These are phyloP conservation scores for Tetanocera ferruginea DNA, from an alignment of 2,888 invertebrate genomes.

Conservation along the genomic window DNA sequence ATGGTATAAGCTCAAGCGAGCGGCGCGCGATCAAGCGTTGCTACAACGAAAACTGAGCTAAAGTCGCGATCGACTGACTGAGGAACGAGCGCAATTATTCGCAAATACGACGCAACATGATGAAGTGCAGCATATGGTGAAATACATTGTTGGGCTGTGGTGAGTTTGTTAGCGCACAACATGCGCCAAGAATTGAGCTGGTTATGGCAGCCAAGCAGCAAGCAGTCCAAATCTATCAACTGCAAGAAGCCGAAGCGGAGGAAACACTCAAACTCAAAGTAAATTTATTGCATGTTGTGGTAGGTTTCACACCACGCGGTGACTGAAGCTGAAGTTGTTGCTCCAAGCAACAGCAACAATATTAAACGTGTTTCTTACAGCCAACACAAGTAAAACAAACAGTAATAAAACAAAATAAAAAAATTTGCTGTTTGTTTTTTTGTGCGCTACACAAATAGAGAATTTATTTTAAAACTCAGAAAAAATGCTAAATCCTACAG, in stretches of 20 bases:
- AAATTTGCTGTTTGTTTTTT: no score
- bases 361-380: not conserved
- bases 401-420: no score
- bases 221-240: not conserved
- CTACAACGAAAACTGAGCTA: conserved; percentile 41
- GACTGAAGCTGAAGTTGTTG: not conserved
- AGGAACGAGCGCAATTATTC: conserved; percentile 41
- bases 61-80: conserved; percentile 55
- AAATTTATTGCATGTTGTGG: conserved; percentile 44
- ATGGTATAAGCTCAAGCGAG: not conserved
- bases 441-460: no score
- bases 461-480: no score
- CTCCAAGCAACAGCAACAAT: not conserved
- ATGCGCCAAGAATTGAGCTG: not conserved
- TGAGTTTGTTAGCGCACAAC: not conserved
- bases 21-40: not conserved
- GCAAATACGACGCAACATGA: conserved; percentile 41
- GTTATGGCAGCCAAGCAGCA: not conserved
- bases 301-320: conserved; percentile 39
- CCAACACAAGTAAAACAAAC: no score
- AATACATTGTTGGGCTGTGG: conserved; percentile 20
- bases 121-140: not conserved
- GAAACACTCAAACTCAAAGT: not conserved
- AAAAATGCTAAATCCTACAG: no score
- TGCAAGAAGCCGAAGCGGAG: not conserved